A percentile compares a stretch with the other conserved stretches of the same genome.
phyloP scores from a whole-genome alignment of 2,113 vertebrate species.

The Nothoprocta pentlandii region DNA sequence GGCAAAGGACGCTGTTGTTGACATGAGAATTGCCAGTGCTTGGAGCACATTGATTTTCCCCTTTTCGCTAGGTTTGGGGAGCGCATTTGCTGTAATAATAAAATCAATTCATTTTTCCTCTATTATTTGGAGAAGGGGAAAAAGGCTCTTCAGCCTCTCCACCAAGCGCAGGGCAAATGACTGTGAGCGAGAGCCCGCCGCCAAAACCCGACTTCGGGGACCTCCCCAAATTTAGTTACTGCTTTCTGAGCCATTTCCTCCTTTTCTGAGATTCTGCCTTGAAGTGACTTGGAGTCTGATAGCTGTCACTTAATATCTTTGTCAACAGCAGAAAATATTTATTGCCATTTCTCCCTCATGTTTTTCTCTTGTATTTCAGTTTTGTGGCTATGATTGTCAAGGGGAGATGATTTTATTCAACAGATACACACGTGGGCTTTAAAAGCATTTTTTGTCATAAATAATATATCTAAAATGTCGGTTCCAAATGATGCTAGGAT shows the following conservation, averaged over 20 bases:
- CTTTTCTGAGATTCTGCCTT: background rate
- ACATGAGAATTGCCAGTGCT: slow-evolving; percentile 2
- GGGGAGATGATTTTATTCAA: background rate
- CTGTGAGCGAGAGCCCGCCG: background rate
- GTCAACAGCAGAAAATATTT: background rate
- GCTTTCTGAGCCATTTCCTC: background rate
- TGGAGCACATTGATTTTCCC: slow-evolving; percentile 19
- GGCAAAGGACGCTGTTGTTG: slow-evolving; percentile 30
- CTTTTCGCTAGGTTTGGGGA: background rate
- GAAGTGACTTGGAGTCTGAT: background rate
- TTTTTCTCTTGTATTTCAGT: background rate
- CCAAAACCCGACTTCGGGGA: background rate
- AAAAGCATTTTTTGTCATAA: background rate
- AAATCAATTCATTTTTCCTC: background rate
- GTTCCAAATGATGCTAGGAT: background rate
- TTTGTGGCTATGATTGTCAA: background rate
- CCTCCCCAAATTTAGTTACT: background rate
- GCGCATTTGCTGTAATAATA: background rate
- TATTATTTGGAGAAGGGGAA: background rate
- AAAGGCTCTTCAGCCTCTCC: background rate
- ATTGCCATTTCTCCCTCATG: background rate
- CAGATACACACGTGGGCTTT: fast-evolving
- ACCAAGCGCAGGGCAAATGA: background rate
- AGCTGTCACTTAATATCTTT: background rate
- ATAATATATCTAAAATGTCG: background rate